These are phyloP conservation scores for Mesembrinibis cayennensis DNA, from an alignment of 2,113 vertebrate genomes.

Conservation along the genomic window DNA sequence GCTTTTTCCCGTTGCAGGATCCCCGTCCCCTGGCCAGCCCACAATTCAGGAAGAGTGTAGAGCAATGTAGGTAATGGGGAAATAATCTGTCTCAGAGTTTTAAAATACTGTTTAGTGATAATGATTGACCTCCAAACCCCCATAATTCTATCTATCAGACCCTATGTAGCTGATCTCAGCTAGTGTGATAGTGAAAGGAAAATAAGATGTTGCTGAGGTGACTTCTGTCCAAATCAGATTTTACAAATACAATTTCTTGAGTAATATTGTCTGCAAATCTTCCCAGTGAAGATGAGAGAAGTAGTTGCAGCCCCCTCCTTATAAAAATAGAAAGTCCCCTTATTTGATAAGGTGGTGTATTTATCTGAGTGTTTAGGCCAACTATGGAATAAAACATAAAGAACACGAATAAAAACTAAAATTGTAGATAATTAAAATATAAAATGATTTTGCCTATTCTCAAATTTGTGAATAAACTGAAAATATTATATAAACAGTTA, in stretches of 20 bases:
- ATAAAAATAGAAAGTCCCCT: background rate
- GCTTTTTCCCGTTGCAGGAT: background rate
- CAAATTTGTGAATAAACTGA: background rate
- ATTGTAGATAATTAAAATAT: background rate
- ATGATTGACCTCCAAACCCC: background rate
- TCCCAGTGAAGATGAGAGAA: background rate
- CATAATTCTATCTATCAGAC: background rate
- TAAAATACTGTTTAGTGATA: background rate
- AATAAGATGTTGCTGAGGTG: background rate
- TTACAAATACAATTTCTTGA: background rate
- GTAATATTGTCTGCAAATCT: background rate
- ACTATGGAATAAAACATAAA: background rate
- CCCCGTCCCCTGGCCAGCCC: background rate
- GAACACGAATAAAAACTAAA: background rate
- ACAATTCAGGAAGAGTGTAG: background rate
- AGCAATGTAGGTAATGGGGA: background rate
- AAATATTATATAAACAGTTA: background rate
- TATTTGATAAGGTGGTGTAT: background rate
- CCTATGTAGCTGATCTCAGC: background rate
- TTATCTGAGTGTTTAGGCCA: background rate
- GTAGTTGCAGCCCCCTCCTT: background rate
- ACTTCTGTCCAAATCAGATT: background rate
- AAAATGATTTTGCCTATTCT: background rate
- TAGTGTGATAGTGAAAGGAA: background rate
- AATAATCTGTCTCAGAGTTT: background rate